A percentile compares a stretch with the other conserved stretches of the same genome.
These are phyloP conservation scores for Calameuta pallipes DNA, from an alignment of 2,888 invertebrate genomes.

Conservation along the genomic window DNA sequence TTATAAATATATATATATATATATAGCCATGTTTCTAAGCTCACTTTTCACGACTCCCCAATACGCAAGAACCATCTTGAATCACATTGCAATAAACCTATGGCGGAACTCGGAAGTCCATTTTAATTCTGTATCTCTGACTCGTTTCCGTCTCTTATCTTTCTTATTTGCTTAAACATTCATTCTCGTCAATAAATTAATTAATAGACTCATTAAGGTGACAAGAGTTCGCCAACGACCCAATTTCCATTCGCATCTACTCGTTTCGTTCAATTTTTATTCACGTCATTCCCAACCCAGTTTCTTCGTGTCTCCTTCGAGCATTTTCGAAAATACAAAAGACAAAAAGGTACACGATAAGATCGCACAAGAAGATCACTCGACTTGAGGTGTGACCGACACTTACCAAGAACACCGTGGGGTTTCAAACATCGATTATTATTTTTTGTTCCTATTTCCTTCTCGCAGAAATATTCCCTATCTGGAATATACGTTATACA, in stretches of 20 bases:
- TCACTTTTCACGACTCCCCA: not conserved
- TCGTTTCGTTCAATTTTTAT: not conserved
- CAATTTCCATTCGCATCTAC: not conserved
- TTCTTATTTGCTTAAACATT: not conserved
- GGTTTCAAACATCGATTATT: not conserved
- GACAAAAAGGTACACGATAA: not conserved
- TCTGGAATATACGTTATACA: conserved; percentile 15
- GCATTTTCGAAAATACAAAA: not conserved
- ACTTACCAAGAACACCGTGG: conserved; percentile 2
- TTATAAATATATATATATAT: not conserved
- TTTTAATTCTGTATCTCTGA: not conserved
- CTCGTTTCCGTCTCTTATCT: not conserved
- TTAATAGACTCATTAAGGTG: not conserved
- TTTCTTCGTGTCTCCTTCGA: not conserved
- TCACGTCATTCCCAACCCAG: not conserved
- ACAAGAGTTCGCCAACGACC: not conserved
- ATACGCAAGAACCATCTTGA: conserved; percentile 3
- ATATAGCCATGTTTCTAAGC: conserved; percentile 3
- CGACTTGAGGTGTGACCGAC: conserved; percentile 17
- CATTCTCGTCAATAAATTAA: not conserved
- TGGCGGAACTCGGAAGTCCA: not conserved
- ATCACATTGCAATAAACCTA: conserved; percentile 1
- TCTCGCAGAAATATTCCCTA: conserved; percentile 17
- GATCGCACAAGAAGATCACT: conserved; percentile 13
- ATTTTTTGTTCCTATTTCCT: conserved; percentile 3